These are phyloP conservation scores for Harlomillsia oculata DNA, from an alignment of 1,140 invertebrate genomes.

Conservation along the genomic window DNA sequence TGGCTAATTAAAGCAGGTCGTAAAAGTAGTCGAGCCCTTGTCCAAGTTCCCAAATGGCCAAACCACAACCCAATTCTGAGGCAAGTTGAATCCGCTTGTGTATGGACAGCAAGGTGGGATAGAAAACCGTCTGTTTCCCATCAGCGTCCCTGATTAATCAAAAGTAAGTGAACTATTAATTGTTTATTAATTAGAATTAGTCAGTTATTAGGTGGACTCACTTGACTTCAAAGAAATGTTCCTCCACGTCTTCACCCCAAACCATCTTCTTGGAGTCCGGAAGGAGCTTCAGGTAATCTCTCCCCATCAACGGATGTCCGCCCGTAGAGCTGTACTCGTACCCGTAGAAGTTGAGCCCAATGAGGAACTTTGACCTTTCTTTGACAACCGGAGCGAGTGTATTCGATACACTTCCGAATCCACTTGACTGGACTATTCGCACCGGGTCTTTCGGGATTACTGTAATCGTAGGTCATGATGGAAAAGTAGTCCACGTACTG, in stretches of 20 bases:
- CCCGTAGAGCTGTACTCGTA: slow-evolving; percentile 70
- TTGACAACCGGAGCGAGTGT: slow-evolving; percentile 54
- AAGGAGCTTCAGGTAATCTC: slow-evolving; percentile 62
- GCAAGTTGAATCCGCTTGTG: slow-evolving; percentile 68
- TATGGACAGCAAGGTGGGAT: slow-evolving; percentile 78
- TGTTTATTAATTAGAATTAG: neutral
- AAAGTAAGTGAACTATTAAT: slow-evolving; percentile 34
- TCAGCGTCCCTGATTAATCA: slow-evolving; percentile 49
- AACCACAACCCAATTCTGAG: slow-evolving; percentile 62
- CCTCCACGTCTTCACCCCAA: slow-evolving; percentile 66
- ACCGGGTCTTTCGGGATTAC: slow-evolving; percentile 66
- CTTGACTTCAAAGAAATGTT: slow-evolving; percentile 80
- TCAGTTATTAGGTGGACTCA: slow-evolving; percentile 45
- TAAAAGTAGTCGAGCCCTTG: slow-evolving; percentile 93
- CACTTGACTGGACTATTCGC: slow-evolving; percentile 80
- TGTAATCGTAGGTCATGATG: slow-evolving; percentile 90
- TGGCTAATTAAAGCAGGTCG: slow-evolving; percentile 64
- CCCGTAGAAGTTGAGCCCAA: slow-evolving; percentile 91
- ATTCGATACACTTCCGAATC: slow-evolving; percentile 67
- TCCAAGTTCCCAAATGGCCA: slow-evolving; percentile 90
- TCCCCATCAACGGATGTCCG: slow-evolving; percentile 64
- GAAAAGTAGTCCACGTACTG: slow-evolving; percentile 73
- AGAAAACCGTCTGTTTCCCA: slow-evolving; percentile 68
- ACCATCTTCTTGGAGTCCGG: slow-evolving; percentile 52
- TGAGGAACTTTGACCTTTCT: slow-evolving; percentile 63